phyloP scores from a whole-genome alignment of 2,113 vertebrate genomes.

The Hyperopisus bebe region DNA sequence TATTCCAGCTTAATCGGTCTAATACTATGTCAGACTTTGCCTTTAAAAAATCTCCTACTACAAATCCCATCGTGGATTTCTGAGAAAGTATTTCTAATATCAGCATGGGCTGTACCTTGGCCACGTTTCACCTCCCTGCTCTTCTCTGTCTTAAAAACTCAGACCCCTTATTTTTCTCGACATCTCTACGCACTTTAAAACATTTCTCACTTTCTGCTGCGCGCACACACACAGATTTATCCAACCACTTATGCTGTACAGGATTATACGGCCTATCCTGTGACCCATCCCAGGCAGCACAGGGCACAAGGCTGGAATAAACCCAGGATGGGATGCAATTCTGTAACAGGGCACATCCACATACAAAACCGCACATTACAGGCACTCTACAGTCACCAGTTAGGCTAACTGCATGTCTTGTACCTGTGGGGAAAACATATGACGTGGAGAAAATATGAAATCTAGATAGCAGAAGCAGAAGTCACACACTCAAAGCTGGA shows the following conservation, averaged over 20 bases:
- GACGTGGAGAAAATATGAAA: not conserved
- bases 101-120: not conserved
- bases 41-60: not conserved
- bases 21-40: not conserved
- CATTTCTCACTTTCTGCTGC: not conserved
- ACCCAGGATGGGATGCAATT: not conserved
- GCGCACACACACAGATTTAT: not conserved
- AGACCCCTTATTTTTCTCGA: not conserved
- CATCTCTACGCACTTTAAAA: not conserved
- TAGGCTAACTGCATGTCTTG: not conserved
- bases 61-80: not conserved
- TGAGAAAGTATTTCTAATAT: not conserved
- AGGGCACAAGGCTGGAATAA: not conserved
- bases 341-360: not conserved
- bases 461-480: not conserved
- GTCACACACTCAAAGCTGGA: not conserved
- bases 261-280: not conserved
- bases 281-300: not conserved
- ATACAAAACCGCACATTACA: not conserved
- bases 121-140: not conserved
- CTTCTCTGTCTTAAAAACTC: not conserved
- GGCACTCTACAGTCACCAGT: not conserved
- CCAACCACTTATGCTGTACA: not conserved
- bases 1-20: not conserved
- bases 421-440: not conserved